These are phyloP conservation scores for Solenopsis invicta DNA, from an alignment of 1,140 invertebrate species.

Conservation along the genomic window DNA sequence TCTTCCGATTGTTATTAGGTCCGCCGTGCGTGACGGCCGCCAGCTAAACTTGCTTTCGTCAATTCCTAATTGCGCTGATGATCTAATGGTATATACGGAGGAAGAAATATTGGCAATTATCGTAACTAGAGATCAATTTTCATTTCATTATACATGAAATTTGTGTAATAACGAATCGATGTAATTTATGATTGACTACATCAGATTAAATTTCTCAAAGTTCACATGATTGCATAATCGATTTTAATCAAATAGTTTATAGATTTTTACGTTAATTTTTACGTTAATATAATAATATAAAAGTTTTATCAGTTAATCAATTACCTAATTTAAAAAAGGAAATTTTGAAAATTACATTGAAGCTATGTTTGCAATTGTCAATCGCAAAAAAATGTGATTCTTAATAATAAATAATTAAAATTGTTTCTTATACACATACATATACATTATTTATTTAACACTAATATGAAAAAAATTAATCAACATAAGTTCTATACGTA, in stretches of 20 bases:
- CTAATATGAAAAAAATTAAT: neutral
- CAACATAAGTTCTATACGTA: neutral
- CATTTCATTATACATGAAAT: neutral
- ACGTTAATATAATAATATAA: no score
- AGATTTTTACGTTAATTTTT: neutral
- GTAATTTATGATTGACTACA: neutral
- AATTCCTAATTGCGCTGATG: slow-evolving; percentile 4
- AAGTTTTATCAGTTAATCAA: neutral
- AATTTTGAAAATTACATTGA: neutral
- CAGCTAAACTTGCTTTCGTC: slow-evolving; percentile 29
- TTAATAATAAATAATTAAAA: neutral
- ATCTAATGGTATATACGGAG: slow-evolving; percentile 7
- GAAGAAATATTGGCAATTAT: neutral
- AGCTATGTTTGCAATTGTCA: neutral
- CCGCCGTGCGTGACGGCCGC: slow-evolving; percentile 18
- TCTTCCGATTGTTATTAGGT: slow-evolving; percentile 40
- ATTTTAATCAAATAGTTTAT: neutral
- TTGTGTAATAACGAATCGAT: neutral
- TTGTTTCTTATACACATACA: neutral
- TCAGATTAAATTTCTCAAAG: neutral
- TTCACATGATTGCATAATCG: slow-evolving; percentile 12
- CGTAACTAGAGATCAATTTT: slow-evolving; percentile 12
- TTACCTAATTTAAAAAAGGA: slow-evolving; percentile 10
- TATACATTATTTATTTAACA: neutral
- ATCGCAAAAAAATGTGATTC: neutral